phyloP scores from a whole-genome alignment of 2,113 vertebrate species.

The Pyrgilauda ruficollis region DNA sequence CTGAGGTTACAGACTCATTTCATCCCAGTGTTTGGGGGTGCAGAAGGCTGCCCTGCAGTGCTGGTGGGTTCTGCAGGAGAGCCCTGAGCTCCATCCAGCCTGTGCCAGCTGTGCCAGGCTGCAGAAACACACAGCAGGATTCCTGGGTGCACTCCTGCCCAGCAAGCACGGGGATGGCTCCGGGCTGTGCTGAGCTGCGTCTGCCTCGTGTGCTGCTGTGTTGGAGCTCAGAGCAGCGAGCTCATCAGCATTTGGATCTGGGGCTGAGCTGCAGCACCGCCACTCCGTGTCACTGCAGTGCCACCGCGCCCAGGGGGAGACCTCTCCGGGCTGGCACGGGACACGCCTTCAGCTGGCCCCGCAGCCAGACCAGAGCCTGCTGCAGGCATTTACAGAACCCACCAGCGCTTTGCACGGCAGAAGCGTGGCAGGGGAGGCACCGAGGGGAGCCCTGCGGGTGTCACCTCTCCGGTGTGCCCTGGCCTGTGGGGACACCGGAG shows the following conservation, averaged over 20 bases:
- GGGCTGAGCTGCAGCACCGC: neutral
- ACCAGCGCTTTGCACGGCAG: accelerated
- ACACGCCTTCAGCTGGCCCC: neutral
- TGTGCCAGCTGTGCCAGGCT: neutral
- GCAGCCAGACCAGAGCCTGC: neutral
- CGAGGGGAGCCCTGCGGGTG: accelerated
- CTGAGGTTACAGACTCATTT: neutral
- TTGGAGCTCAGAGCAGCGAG: neutral
- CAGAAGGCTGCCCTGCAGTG: neutral
- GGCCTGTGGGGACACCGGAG: no score
- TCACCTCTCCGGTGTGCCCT: accelerated
- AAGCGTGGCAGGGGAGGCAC: neutral
- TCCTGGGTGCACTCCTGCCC: neutral
- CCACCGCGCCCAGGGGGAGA: accelerated
- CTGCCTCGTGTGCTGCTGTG: neutral
- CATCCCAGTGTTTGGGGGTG: neutral
- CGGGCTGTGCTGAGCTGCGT: neutral
- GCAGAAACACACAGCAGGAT: neutral
- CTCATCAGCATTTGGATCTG: neutral
- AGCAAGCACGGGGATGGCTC: no score
- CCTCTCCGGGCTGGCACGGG: neutral
- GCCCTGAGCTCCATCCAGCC: neutral
- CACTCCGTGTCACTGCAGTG: neutral
- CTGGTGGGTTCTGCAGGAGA: neutral
- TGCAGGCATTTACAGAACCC: neutral